phyloP scores from a whole-genome alignment of 2,888 invertebrate genomes.

The Eupelmus urozonus region DNA sequence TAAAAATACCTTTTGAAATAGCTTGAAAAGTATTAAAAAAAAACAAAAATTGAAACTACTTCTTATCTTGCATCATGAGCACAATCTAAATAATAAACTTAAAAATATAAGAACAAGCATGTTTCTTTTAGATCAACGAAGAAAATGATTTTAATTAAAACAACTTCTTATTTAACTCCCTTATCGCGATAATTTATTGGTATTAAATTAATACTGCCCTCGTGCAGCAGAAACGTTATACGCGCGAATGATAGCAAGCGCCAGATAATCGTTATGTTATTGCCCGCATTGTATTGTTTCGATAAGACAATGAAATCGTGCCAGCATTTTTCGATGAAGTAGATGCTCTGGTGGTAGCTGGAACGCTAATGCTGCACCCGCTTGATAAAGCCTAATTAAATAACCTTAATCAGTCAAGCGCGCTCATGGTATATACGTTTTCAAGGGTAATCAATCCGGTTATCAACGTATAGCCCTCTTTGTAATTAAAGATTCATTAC shows the following conservation, averaged over 20 bases:
- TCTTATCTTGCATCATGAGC: no score
- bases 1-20: no score
- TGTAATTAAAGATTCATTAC: background rate
- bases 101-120: no score
- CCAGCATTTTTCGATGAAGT: conserved; percentile 36
- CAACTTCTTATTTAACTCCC: background rate
- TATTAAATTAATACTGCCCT: conserved; percentile 21
- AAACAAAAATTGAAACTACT: no score
- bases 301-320: conserved; percentile 47
- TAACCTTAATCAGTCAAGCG: conserved; percentile 14
- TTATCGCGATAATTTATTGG: conserved; percentile 1
- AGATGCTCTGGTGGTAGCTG: background rate
- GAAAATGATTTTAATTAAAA: no score
- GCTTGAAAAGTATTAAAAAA: no score
- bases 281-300: conserved; percentile 29
- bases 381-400: conserved; percentile 41
- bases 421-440: background rate
- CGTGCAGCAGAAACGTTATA: conserved; percentile 1
- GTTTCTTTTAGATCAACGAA: background rate
- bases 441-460: background rate
- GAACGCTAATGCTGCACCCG: conserved; percentile 12
- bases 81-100: no score
- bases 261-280: conserved; percentile 42
- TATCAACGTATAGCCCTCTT: background rate
- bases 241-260: background rate